A percentile compares a stretch with the other conserved stretches of the same genome.
These are phyloP conservation scores for Alouatta palliata DNA, from an alignment of 2,113 vertebrate species.

Conservation along the genomic window DNA sequence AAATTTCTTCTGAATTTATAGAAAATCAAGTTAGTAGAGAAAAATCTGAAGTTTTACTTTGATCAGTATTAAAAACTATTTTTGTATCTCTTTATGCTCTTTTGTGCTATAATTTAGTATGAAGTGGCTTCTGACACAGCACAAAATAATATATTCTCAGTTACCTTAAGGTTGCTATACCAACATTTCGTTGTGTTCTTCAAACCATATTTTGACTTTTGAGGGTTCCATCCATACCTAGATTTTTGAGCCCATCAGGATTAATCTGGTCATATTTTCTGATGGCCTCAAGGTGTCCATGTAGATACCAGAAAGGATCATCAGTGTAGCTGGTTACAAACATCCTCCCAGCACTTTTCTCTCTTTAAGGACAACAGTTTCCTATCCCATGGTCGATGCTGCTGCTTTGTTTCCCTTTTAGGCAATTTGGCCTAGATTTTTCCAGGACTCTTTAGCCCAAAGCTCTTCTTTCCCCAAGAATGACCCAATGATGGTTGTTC, in stretches of 20 bases:
- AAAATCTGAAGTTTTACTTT: not conserved
- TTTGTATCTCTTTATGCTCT: not conserved
- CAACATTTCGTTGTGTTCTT: not conserved
- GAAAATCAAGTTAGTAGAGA: not conserved
- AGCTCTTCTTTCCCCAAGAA: not conserved
- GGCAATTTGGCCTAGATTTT: not conserved
- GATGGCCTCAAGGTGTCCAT: not conserved
- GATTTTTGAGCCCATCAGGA: not conserved
- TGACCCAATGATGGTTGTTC: not conserved
- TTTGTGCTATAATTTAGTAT: not conserved
- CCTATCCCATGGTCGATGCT: not conserved
- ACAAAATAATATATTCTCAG: not conserved
- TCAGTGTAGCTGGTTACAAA: not conserved
- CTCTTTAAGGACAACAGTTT: not conserved
- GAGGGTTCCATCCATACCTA: not conserved
- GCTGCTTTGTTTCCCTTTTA: not conserved
- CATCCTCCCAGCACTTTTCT: not conserved
- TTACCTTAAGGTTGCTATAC: constrained; percentile 6
- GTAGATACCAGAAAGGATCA: not conserved
- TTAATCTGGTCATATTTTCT: not conserved
- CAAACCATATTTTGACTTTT: not conserved
- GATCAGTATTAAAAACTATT: not conserved
- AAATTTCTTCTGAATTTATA: constrained; percentile 18
- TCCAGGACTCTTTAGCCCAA: not conserved
- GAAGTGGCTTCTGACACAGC: not conserved